Base-by-base conservation (phyloP, 64 coral and sea anemone species). In the Porites lutea region DNA sequence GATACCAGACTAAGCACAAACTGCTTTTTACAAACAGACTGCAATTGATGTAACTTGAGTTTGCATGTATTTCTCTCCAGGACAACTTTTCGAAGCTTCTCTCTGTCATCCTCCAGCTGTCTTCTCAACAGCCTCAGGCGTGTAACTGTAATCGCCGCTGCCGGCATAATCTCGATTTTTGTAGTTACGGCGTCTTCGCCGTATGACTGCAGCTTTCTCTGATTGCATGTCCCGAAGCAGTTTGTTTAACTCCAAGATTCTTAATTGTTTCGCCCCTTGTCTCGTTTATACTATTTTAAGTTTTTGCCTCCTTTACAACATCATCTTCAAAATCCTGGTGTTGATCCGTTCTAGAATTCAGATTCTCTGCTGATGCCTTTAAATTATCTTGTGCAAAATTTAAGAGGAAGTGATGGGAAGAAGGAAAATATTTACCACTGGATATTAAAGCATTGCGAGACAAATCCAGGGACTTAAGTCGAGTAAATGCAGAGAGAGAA, bases 381-480 rank as follows among this genome's bases (percentile, higher is more conserved):
- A 37, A 37, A 37, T 37, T 37, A 37, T 37, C 27, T 37, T 37
- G 27, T 37, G 27, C 27, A 37, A 37, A 37, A 37, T 37, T 37
- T 0, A 37, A 37, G 27, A 37, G 27, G 27, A 37, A 37, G 27
- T 37, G 27, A 37, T 37, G 27, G 27, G 27, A 37, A 37, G 27
- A 37, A 37, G 69, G 5, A n/a, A 83, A 12, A 21, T 5, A 6
- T 9, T 65, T 88, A 99, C 97, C 97, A 96, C 91, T 78, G 46
- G 74, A 91, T 2, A 52, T 77, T 19, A 99, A 67, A 47, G 83
- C 64, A 89, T 99, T 99, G 21, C 97, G 79, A 74, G 97, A 99
- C 11, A 99, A 82, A 66, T 99, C 97, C 88, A 99, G 77, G 43
- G 95, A 83, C 74, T 99, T 99, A 11, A 99, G 85, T 52, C 97